These are phyloP conservation scores for Habropoda laboriosa DNA, from an alignment of 1,140 invertebrate species.

Conservation along the genomic window DNA sequence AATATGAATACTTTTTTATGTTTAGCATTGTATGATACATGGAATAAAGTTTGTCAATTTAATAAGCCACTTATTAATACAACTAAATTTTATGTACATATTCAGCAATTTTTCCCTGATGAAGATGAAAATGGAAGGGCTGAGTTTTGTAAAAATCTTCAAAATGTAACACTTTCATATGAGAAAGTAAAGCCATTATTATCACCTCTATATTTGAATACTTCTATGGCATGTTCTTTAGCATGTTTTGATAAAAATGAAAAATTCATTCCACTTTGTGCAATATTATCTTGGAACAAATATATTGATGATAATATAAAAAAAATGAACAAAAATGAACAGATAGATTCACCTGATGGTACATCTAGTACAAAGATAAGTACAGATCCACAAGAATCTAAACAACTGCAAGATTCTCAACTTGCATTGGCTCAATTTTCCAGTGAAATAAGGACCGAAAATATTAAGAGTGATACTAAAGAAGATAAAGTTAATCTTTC, in stretches of 20 bases:
- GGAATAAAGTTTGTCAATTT: conserved; percentile 47
- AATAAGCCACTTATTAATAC: neutral
- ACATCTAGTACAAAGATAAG: too few species aligned
- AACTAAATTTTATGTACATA: neutral
- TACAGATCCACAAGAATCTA: too few species aligned
- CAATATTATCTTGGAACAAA: conserved; percentile 51
- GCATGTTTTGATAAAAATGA: conserved; percentile 18
- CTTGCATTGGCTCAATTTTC: too few species aligned
- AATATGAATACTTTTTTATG: conserved; percentile 29
- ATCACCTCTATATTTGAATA: neutral
- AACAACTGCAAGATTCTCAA: too few species aligned
- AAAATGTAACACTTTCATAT: conserved; percentile 7
- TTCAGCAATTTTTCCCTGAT: conserved; percentile 12
- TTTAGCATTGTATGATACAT: conserved; percentile 53
- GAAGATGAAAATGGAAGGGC: neutral
- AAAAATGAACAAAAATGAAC: neutral
- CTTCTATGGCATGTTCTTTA: neutral
- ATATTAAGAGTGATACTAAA: too few species aligned
- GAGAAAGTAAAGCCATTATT: neutral
- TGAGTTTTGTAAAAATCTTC: conserved; percentile 35
- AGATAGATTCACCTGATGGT: neutral
- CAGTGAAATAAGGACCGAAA: too few species aligned
- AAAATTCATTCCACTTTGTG: conserved; percentile 50
- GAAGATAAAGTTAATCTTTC: neutral
- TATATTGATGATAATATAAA: conserved; percentile 9